phyloP scores from a whole-genome alignment of 2,888 invertebrate genomes.

The Andrena dorsata region DNA sequence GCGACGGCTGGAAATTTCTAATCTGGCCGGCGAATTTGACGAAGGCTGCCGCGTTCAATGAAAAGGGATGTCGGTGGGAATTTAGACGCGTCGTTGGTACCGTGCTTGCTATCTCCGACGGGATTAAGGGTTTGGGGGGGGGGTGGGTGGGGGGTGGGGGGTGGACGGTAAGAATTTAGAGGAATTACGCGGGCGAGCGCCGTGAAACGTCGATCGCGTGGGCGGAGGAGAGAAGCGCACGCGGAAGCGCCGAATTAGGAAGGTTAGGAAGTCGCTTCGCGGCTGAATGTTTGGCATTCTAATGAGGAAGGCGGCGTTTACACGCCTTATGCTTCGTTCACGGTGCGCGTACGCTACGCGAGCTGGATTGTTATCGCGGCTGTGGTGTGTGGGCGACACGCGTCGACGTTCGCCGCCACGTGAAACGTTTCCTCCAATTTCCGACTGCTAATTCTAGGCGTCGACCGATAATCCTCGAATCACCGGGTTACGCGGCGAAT shows the following conservation, averaged over 20 bases:
- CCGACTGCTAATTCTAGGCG: slow-evolving; percentile 33
- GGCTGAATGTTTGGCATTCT: slow-evolving; percentile 81
- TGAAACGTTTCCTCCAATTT: slow-evolving; percentile 52
- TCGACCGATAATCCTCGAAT: slow-evolving; percentile 37
- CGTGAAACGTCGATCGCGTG: slow-evolving; percentile 44
- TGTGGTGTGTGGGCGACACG: slow-evolving; percentile 61
- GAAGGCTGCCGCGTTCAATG: background rate
- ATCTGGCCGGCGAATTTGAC: background rate
- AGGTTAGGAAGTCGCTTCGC: slow-evolving; percentile 79
- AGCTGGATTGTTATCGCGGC: slow-evolving; percentile 56
- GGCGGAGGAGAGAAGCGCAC: slow-evolving; percentile 50
- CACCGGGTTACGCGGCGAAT: slow-evolving; percentile 31
- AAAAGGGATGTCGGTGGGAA: background rate
- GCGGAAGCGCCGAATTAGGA: slow-evolving; percentile 80
- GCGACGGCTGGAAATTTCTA: slow-evolving; percentile 13
- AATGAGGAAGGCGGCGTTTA: slow-evolving; percentile 84
- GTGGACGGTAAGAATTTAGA: background rate
- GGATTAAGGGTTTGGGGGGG: background rate
- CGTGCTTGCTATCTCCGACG: background rate
- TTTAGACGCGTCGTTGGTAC: background rate
- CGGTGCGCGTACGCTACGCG: slow-evolving; percentile 42
- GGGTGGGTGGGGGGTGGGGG: too few relatives aligned
- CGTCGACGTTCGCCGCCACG: slow-evolving; percentile 45
- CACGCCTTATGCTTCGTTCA: slow-evolving; percentile 69
- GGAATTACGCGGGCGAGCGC: background rate